Evolutionary conservation across 2,797 vertebrate species (phyloP), one percentile per base, ranked within the genome.

Genomic region (Melanotaenia pygmaea): DNA sequence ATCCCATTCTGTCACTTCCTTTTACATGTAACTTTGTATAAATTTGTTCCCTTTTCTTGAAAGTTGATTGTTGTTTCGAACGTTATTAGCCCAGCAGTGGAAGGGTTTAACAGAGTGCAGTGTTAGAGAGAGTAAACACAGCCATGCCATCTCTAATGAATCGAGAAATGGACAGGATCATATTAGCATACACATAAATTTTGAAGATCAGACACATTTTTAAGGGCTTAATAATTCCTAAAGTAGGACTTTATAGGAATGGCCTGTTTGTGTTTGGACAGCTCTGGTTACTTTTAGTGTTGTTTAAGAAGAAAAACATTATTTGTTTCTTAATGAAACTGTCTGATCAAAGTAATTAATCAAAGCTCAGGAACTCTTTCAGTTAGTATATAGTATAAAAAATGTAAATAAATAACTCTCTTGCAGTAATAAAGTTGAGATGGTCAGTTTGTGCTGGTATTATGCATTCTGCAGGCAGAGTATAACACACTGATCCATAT

Each of bases 401-500:
- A 26, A 26, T 28, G 3, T 2, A 47, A 35, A 35, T 22, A 38
- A 59, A 18, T 22, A 3, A 57, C 10, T 56, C 34, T n/a, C 16
- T 37, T 18, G 0, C 7, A 58, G 34, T 10, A 2, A 58, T 14
- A 40, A 50, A 5, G 32, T 22, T 64, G 13, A 35, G 20, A 34
- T 35, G 30, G 51, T 6, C 30, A 35, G 12, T 24, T 12, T 35
- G 0, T 61, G 47, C 60, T 38, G 26, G 22, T 22, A 16, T 28
- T 38, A 40, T 38, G 53, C 2, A 26, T 71, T 73, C 70, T 43
- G 47, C 35, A 60, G 61, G 45, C 59, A 62, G 67, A 74, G 80
- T 75, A 67, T 59, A 54, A 18, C 74, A 78, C 66, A 65, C 43
- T 13, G 43, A 75, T 77, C 59, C 67, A 58, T 24, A 28, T n/a